Percentiles rank a stretch among this genome's conserved stretches.
Conservation (phyloP, 2,113 vertebrate species). For the Mus spicilegus region DNA sequence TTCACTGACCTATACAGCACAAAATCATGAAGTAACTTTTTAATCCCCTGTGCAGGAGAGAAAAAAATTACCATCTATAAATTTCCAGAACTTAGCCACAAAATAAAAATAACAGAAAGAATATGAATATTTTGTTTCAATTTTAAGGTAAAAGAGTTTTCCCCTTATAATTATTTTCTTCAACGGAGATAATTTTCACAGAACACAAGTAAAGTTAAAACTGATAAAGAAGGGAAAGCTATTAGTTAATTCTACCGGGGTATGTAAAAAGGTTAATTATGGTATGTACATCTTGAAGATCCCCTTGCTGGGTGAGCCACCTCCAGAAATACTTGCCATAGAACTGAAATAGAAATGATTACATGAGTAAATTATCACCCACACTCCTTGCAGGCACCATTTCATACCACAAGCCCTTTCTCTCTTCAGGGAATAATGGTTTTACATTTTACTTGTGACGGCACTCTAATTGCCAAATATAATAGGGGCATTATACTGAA, state of each 20-base stretch:
- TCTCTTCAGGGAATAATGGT: constrained; percentile 81
- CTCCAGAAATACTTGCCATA: constrained; percentile 80
- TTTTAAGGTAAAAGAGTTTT: constrained; percentile 30
- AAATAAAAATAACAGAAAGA: constrained; percentile 57
- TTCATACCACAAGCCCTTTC: constrained; percentile 75
- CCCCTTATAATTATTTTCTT: constrained; percentile 31
- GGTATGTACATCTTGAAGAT: constrained; percentile 70
- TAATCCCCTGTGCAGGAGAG: background rate
- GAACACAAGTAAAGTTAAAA: constrained; percentile 66
- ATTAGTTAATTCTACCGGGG: constrained; percentile 68
- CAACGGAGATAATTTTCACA: constrained; percentile 61
- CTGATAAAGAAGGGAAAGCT: constrained; percentile 48
- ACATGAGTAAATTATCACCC: constrained; percentile 81
- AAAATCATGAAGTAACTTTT: background rate
- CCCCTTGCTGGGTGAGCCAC: constrained; percentile 70
- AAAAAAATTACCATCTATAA: background rate
- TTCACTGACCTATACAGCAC: background rate
- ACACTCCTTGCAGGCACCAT: constrained; percentile 76
- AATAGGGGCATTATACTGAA: constrained; percentile 81
- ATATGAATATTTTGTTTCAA: constrained; percentile 53
- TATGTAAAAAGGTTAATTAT: constrained; percentile 79
- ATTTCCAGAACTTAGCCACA: constrained; percentile 31
- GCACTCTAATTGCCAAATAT: constrained; percentile 82
- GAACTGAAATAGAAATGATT: constrained; percentile 83
- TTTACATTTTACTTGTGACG: constrained; percentile 79